Conservation (phyloP, 2,797 vertebrate species). For the Chelon labrosus region DNA sequence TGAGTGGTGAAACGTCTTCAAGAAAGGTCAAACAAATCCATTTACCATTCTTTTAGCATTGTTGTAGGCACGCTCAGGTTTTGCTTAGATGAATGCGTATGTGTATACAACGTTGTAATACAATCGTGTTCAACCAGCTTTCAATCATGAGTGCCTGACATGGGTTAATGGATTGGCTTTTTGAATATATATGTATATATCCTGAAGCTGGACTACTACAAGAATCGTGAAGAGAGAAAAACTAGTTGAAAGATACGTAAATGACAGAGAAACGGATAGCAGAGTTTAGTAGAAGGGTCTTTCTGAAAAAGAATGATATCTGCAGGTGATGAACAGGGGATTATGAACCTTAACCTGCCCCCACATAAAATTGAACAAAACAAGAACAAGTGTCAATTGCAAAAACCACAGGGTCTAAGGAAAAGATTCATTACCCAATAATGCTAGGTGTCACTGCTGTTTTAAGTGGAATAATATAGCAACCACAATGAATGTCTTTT, state of each 20-base stretch:
- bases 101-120: not conserved
- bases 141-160: not conserved
- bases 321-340: not conserved
- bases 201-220: too few species aligned
- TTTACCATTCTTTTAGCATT: too few species aligned
- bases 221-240: not conserved
- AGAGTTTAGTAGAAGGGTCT: not conserved
- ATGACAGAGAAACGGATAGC: not conserved
- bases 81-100: not conserved
- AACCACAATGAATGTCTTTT: too few species aligned
- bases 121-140: not conserved
- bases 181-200: too few species aligned
- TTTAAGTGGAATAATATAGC: not conserved
- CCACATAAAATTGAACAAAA: not conserved
- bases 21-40: too few species aligned
- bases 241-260: not conserved
- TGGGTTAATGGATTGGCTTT: slow-evolving; percentile 6
- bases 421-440: not conserved
- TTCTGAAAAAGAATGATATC: not conserved
- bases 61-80: not conserved
- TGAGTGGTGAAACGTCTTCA: too few species aligned
- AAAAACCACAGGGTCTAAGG: not conserved
- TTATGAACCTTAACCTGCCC: not conserved
- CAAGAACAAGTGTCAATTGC: too few species aligned
- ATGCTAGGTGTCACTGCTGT: not conserved